Evolutionary conservation across 2,797 vertebrate species (phyloP).

Genomic region (Gephyroberyx darwinii): DNA sequence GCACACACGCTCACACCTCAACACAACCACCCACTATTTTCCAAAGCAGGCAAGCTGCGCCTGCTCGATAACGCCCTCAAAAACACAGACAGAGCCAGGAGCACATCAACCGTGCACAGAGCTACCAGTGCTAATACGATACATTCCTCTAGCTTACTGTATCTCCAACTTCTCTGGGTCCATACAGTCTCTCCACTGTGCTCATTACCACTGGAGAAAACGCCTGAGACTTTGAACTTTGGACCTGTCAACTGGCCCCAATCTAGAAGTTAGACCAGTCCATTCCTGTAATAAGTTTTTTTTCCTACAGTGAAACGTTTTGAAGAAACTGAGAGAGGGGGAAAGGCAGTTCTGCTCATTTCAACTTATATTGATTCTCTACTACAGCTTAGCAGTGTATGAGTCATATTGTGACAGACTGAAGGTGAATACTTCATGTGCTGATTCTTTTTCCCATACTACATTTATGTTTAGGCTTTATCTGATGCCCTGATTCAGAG

Average conservation of each 20-base stretch:
- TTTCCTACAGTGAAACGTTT: not conserved
- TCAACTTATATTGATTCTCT: not conserved
- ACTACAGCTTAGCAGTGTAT: not conserved
- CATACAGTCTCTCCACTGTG: not conserved
- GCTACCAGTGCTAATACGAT: constrained; percentile 29
- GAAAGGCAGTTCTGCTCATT: too few relatives aligned
- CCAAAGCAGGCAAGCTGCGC: constrained; percentile 37
- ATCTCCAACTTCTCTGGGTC: constrained; percentile 11
- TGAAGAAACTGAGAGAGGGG: not conserved
- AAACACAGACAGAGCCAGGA: constrained; percentile 30
- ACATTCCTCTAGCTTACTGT: constrained; percentile 18
- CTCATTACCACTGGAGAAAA: not conserved
- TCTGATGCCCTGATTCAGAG: not conserved
- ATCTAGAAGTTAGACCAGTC: not conserved
- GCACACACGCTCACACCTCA: constrained; percentile 11
- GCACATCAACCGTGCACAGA: constrained; percentile 29
- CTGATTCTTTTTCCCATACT: not conserved
- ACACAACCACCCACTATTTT: constrained; percentile 27
- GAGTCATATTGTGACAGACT: not conserved
- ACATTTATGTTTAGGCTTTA: not conserved
- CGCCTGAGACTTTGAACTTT: not conserved
- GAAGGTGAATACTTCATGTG: not conserved
- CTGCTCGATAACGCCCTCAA: constrained; percentile 51
- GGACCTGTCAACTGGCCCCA: not conserved
- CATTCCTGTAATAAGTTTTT: not conserved